Base-by-base conservation (phyloP, 1,140 invertebrate genomes). In the Scylla paramamosain region DNA sequence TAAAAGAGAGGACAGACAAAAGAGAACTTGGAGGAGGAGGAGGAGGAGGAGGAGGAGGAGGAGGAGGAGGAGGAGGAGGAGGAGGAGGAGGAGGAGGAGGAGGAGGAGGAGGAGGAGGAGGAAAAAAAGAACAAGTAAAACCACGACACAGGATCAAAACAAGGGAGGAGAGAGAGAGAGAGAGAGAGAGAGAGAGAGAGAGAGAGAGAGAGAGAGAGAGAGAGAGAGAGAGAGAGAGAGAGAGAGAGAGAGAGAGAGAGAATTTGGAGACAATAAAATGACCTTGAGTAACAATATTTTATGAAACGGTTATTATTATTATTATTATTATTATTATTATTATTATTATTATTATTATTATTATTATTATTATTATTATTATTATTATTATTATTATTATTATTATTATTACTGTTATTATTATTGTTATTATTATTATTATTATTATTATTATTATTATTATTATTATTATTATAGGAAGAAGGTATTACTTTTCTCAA, bases 51-150 rank as follows among this genome's bases (percentile, higher is more conserved):
- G 67, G 67, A 77, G n/a, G 67, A 77, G 20, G 67, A 77, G n/a
- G 67, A n/a, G 67, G 67, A 77, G n/a, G 67, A 77, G 20, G 67
- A 77, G n/a, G 67, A 77, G 67, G 67, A 77, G 67, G 67, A 77
- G 67, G 67, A 77, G 67, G 20, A 77, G 67, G 67, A 77, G 67
- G 67, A 77, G 67, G 67, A 77, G 67, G 67, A 77, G 67, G 67
- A 77, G 67, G 67, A 77, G 67, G 67, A 77, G 67, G 67, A n/a
- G n/a, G 67, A n/a, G n/a, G 67, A n/a, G n/a, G 67, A n/a, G n/a
- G 67, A n/a, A 77, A n/a, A 77, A 77, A 77, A 77, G n/a, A 20
- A 7, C 67, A 25, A n/a, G 67, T n/a, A 77, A 77, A 77, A 77
- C 20, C 67, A 7, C n/a, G n/a, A 77, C 16, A n/a, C 67, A 77